Percentiles rank a stretch among this genome's conserved stretches.
Evolutionary conservation across 2,888 invertebrate genomes (phyloP).

Genomic region (Malthinus seriepunctatus): DNA sequence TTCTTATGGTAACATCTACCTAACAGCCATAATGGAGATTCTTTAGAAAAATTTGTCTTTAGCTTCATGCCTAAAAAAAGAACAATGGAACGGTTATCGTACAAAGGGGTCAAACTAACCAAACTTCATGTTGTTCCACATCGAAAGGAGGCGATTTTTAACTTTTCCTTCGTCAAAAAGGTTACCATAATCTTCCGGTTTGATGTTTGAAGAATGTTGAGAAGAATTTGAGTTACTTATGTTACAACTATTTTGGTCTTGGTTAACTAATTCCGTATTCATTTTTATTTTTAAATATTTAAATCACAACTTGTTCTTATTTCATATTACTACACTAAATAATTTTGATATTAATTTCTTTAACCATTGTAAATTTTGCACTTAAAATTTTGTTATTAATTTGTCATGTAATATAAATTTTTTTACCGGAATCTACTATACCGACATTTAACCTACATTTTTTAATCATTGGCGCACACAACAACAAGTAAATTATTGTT

Average conservation of each 20-base stretch:
- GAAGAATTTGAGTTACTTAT: constrained; percentile 34
- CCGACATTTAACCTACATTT: too few species aligned
- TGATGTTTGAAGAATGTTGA: constrained; percentile 41
- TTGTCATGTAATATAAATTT: too few species aligned
- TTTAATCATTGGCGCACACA: too few species aligned
- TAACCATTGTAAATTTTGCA: not conserved
- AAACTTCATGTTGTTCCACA: constrained; percentile 93
- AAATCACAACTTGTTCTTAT: not conserved
- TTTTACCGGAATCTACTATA: too few species aligned
- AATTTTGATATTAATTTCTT: not conserved
- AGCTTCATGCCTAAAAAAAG: constrained; percentile 60
- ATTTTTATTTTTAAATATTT: constrained; percentile 28
- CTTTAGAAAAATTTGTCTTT: constrained; percentile 76
- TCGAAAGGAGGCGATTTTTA: constrained; percentile 79
- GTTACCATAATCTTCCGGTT: constrained; percentile 44
- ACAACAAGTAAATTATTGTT: too few species aligned
- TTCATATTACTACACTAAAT: not conserved
- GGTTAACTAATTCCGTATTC: constrained; percentile 42
- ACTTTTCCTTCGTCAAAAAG: constrained; percentile 71
- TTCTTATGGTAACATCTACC: constrained; percentile 83
- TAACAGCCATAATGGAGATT: constrained; percentile 85
- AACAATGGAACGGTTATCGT: not conserved
- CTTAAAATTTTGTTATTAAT: too few species aligned
- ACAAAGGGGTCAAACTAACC: constrained; percentile 56
- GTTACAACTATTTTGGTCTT: constrained; percentile 36